A percentile compares a stretch with the other conserved stretches of the same genome.
These are phyloP conservation scores for Smithornis capensis DNA, from an alignment of 2,113 vertebrate genomes.

Conservation along the genomic window DNA sequence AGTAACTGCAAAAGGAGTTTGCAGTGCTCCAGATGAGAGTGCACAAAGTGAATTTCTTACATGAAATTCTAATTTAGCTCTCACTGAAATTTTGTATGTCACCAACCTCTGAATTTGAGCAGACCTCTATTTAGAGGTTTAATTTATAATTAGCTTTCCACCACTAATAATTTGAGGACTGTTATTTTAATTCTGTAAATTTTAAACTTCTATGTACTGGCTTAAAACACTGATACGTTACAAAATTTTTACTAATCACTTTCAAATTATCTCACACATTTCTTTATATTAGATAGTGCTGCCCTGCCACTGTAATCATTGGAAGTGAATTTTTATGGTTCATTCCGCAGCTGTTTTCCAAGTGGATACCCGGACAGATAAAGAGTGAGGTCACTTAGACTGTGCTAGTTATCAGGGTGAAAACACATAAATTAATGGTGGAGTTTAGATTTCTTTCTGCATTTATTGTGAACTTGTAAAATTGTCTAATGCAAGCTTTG, in stretches of 20 bases:
- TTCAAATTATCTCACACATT: background rate
- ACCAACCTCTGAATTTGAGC: background rate
- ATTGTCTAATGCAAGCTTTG: slow-evolving; percentile 8
- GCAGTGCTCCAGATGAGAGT: background rate
- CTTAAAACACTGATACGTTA: background rate
- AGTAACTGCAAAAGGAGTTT: background rate
- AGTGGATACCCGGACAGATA: background rate
- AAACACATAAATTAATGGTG: background rate
- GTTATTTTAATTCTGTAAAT: background rate
- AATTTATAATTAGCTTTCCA: background rate
- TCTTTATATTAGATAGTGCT: background rate
- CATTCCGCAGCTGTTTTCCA: background rate
- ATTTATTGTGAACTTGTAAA: slow-evolving; percentile 28
- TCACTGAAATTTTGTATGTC: background rate
- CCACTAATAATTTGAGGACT: background rate
- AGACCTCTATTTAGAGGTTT: too few species aligned
- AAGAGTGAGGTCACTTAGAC: background rate
- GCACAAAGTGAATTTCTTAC: background rate
- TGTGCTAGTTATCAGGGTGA: background rate
- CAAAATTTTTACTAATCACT: background rate
- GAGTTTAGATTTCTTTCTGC: background rate
- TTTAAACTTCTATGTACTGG: background rate
- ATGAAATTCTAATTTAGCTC: background rate
- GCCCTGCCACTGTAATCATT: background rate
- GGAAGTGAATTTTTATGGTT: background rate